Evolutionary conservation across 1,140 invertebrate genomes (phyloP).

Genomic region (Drosophila navojoa): DNA sequence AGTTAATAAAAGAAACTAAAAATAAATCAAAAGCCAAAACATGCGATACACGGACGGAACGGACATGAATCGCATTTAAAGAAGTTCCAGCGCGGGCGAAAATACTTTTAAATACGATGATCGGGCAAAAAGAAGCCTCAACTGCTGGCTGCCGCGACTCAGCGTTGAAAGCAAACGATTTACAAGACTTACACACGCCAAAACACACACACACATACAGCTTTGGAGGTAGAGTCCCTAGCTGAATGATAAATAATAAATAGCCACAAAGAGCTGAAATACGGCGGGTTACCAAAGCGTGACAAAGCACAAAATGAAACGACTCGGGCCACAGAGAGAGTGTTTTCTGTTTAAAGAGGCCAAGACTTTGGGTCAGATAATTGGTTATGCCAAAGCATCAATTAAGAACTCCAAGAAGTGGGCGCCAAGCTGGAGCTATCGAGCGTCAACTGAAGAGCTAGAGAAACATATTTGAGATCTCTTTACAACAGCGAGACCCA

Average conservation of each 20-base stretch:
- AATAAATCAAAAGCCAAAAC: slow-evolving; percentile 53
- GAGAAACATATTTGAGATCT: slow-evolving; percentile 1
- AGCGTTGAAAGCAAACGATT: slow-evolving; percentile 73
- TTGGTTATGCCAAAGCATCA: slow-evolving; percentile 70
- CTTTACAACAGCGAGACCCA: neutral
- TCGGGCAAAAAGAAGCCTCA: slow-evolving; percentile 43
- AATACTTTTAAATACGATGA: slow-evolving; percentile 77
- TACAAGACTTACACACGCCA: slow-evolving; percentile 77
- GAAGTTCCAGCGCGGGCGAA: slow-evolving; percentile 52
- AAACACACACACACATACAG: slow-evolving; percentile 30
- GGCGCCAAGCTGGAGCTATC: slow-evolving; percentile 31
- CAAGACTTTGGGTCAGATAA: slow-evolving; percentile 46
- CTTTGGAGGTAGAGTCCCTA: neutral
- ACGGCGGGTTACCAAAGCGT: slow-evolving; percentile 64
- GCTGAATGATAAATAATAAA: slow-evolving; percentile 68
- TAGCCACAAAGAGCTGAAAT: slow-evolving; percentile 61
- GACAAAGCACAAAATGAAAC: slow-evolving; percentile 58
- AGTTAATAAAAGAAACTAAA: slow-evolving; percentile 67
- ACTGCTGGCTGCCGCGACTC: neutral
- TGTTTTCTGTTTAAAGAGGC: neutral
- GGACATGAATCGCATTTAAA: slow-evolving; percentile 72
- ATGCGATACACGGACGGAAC: slow-evolving; percentile 38
- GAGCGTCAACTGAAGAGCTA: neutral
- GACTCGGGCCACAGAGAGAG: slow-evolving; percentile 12
- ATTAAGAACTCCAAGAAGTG: slow-evolving; percentile 70